A percentile compares a stretch with the other conserved stretches of the same genome.
Evolutionary conservation across 2,797 vertebrate genomes (phyloP).

Genomic region (Coendou prehensilis): DNA sequence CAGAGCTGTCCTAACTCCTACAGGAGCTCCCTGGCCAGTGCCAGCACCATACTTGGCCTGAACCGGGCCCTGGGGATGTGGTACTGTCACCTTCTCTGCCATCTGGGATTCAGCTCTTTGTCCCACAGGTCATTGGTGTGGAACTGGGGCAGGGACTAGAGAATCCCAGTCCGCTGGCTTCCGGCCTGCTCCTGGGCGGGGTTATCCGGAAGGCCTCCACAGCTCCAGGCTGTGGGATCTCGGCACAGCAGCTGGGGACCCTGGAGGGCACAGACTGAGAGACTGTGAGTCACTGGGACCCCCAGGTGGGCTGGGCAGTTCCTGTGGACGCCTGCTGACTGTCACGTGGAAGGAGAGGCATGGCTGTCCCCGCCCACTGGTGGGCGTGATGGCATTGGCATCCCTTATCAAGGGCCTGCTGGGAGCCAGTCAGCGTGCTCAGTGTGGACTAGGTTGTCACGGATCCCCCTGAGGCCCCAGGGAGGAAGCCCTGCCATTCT

Average conservation of each 20-base stretch:
- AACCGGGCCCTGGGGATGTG: neutral
- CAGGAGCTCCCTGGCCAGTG: neutral
- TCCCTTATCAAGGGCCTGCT: neutral
- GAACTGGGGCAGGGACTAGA: neutral
- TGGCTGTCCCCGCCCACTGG: neutral
- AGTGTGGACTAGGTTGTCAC: fast-evolving
- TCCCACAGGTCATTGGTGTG: neutral
- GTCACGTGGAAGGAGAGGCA: neutral
- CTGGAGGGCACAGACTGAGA: neutral
- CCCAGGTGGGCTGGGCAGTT: neutral
- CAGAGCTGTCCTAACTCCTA: neutral
- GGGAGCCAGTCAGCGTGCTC: neutral
- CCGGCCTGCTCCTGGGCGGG: neutral
- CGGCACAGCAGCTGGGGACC: neutral
- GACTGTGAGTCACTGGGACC: neutral
- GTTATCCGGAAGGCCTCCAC: fast-evolving
- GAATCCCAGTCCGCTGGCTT: neutral
- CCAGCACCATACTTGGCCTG: neutral
- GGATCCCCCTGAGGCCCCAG: neutral
- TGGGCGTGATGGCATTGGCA: neutral
- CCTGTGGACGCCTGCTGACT: neutral
- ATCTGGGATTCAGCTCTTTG: neutral
- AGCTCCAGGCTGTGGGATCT: neutral
- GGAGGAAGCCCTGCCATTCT: neutral
- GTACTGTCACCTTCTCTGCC: neutral